Evolutionary conservation across 2,797 vertebrate species (phyloP), one percentile per base, ranked within the genome.

Genomic region (Tapirus indicus): DNA sequence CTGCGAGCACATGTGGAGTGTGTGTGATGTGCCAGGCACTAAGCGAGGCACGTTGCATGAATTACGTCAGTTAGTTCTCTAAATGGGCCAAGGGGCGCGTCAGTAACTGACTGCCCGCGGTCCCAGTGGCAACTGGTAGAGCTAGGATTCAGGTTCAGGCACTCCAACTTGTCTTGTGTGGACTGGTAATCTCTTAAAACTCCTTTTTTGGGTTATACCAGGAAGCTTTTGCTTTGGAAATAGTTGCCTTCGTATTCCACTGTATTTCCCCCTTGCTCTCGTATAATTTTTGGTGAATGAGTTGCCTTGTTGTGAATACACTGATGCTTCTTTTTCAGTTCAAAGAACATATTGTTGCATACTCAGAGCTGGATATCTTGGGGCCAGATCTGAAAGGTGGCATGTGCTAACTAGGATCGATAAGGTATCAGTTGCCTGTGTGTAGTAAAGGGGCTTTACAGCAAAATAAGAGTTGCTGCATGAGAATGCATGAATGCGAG

Each of bases 21-120:
- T 13, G 49, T 47, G 49, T 52, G 12, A 12, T 18, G 72, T 18
- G n/a, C 66, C n/a, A 38, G 66, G 35, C 18, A 20, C 66, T 68
- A 32, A 35, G 72, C 41, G 17, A 29, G 47, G 52, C 18, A 4
- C 2, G 0, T 2, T 27, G 44, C 11, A 0, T 18, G 9, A 20
- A 0, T 71, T 41, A 64, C 75, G 71, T 44, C 18, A 12, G 58
- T 87, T 44, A 71, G 52, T 49, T 23, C 75, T 94, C 66, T 62
- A 17, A n/a, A 7, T 18, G 9, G 20, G 23, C 25, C 29, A 12
- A 6, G 7, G 47, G 52, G 17, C 38, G 20, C 32, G 23, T 74
- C 56, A 56, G 44, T 54, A 16, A 16, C 9, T 38, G 10, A 13
- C 1, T 71, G 29, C 83, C n/a, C 2, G 1, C 16, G 54, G 58